A percentile compares a stretch with the other conserved stretches of the same genome.
phyloP scores from a whole-genome alignment of 2,797 vertebrate genomes.

The Pseudotriccus pelzelni region DNA sequence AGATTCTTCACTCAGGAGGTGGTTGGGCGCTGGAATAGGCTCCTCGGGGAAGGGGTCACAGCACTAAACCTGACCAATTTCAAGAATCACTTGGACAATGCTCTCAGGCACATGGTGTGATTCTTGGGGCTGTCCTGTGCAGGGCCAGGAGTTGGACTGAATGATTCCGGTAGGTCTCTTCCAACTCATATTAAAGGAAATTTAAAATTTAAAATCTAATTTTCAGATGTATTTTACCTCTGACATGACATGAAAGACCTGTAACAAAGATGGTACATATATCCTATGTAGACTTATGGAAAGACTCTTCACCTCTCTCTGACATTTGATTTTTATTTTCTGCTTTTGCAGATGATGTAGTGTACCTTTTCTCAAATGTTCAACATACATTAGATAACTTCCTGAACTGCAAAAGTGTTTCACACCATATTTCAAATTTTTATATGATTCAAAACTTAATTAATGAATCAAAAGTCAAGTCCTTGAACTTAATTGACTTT shows the following conservation, averaged over 20 bases:
- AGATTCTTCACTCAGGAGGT: background rate
- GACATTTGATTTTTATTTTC: background rate
- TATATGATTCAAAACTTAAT: background rate
- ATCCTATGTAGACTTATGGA: background rate
- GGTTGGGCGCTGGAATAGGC: fast-evolving
- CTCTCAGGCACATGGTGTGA: background rate
- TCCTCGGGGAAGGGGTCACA: background rate
- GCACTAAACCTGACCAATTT: background rate
- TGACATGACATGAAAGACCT: background rate
- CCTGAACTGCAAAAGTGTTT: background rate
- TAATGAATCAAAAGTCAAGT: too few species aligned
- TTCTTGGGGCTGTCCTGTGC: background rate
- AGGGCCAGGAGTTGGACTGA: background rate
- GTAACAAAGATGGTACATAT: background rate
- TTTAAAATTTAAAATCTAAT: background rate
- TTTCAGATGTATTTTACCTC: background rate
- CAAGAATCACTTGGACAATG: fast-evolving
- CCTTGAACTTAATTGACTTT: background rate
- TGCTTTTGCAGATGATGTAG: background rate
- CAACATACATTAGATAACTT: background rate
- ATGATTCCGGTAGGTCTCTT: background rate
- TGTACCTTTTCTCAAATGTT: background rate
- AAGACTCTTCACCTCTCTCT: background rate
- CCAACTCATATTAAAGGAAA: background rate
- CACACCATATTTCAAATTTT: background rate